phyloP scores from a whole-genome alignment of 2,888 invertebrate species.

The Embidobia sp. region DNA sequence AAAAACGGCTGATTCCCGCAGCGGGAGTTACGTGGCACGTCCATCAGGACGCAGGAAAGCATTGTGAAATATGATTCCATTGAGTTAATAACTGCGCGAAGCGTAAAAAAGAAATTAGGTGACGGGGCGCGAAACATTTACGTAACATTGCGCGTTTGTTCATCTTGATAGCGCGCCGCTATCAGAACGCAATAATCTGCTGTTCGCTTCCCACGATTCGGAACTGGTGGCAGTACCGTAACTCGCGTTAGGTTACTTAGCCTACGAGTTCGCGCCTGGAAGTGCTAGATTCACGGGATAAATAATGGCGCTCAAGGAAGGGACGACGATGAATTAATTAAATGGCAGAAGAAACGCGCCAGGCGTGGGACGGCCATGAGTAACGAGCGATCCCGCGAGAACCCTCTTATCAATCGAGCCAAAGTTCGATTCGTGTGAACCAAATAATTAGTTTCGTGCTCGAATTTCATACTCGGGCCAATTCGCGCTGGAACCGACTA shows the following conservation, averaged over 20 bases:
- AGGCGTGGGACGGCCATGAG: slow-evolving; percentile 32
- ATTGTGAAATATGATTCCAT: slow-evolving; percentile 38
- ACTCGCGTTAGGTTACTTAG: slow-evolving; percentile 44
- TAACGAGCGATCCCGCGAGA: no score
- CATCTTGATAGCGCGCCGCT: slow-evolving; percentile 27
- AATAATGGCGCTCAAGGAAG: slow-evolving; percentile 47
- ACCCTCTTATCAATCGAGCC: slow-evolving; percentile 44
- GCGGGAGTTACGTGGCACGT: slow-evolving; percentile 9
- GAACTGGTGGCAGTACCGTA: slow-evolving; percentile 61
- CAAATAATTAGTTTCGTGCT: slow-evolving; percentile 44
- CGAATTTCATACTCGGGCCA: slow-evolving; percentile 4
- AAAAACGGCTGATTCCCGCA: no score
- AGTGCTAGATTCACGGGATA: slow-evolving; percentile 55
- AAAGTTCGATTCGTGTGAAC: slow-evolving; percentile 49
- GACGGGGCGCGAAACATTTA: slow-evolving; percentile 42
- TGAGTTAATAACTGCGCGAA: slow-evolving; percentile 27
- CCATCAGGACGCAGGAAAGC: slow-evolving; percentile 19
- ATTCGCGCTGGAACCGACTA: background rate
- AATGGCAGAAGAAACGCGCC: slow-evolving; percentile 51
- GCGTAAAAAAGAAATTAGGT: slow-evolving; percentile 46
- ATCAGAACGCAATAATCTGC: slow-evolving; percentile 54
- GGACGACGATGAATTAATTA: slow-evolving; percentile 62
- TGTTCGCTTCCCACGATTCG: slow-evolving; percentile 55
- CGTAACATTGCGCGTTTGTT: slow-evolving; percentile 38
- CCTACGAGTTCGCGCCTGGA: slow-evolving; percentile 53